Percentiles rank a stretch among this genome's conserved stretches.
Conservation (phyloP, 2,888 invertebrate species). For the Thyatira batis region DNA sequence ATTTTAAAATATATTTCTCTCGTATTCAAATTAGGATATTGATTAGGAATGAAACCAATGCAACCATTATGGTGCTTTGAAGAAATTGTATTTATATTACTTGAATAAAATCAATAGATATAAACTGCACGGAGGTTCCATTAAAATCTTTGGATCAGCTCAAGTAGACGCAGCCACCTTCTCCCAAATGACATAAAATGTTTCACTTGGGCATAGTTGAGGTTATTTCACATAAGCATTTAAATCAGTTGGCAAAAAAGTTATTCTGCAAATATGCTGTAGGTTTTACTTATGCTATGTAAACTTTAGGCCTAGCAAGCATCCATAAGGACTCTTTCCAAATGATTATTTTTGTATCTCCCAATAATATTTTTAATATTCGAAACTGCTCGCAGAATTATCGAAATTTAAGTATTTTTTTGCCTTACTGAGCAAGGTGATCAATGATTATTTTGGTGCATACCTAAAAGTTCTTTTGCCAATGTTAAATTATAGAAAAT, state of each 20-base stretch:
- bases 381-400: too few species aligned
- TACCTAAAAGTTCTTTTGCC: not conserved
- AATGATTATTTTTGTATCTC: not conserved
- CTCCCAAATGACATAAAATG: not conserved
- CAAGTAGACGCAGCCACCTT: not conserved
- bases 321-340: too few species aligned
- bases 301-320: too few species aligned
- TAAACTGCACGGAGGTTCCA: not conserved
- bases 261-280: not conserved
- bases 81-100: constrained; percentile 49
- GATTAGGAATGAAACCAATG: constrained; percentile 34
- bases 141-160: not conserved
- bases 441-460: too few species aligned
- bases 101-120: constrained; percentile 22
- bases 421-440: too few species aligned
- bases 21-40: not conserved
- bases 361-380: too few species aligned
- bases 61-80: constrained; percentile 69
- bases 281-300: too few species aligned
- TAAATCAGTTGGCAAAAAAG: not conserved
- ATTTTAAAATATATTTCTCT: constrained; percentile 8
- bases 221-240: not conserved
- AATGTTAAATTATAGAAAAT: not conserved
- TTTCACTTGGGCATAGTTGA: not conserved
- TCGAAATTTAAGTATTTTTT: too few species aligned